These are phyloP conservation scores for Acrossocheilus fasciatus DNA, from an alignment of 2,797 vertebrate genomes.

Conservation along the genomic window DNA sequence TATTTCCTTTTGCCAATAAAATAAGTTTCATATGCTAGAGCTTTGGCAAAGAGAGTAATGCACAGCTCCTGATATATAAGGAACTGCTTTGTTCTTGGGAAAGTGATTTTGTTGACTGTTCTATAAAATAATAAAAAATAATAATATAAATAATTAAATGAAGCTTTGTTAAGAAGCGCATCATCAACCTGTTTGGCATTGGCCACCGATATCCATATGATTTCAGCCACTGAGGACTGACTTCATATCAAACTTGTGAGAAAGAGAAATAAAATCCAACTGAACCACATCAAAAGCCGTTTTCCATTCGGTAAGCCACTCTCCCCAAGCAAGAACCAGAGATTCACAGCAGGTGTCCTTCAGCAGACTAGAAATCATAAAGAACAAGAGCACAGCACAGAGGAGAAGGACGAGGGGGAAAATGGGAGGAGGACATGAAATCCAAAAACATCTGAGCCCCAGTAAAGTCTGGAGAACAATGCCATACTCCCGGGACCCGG, in stretches of 20 bases:
- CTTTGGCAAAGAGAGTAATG: background rate
- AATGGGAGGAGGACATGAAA: slow-evolving; percentile 60
- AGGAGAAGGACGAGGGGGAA: slow-evolving; percentile 58
- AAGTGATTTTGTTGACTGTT: background rate
- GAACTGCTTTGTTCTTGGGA: no score
- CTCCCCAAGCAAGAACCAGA: slow-evolving; percentile 74
- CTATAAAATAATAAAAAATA: background rate
- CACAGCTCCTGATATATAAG: background rate
- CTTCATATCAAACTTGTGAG: slow-evolving; percentile 27
- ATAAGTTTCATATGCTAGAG: background rate
- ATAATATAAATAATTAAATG: background rate
- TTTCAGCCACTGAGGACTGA: slow-evolving; percentile 41
- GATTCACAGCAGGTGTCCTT: slow-evolving; percentile 79
- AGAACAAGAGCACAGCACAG: slow-evolving; percentile 19
- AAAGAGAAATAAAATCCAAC: slow-evolving; percentile 55
- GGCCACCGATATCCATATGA: background rate
- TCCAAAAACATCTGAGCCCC: slow-evolving; percentile 70
- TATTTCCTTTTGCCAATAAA: background rate
- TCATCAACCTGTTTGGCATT: background rate
- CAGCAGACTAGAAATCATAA: slow-evolving; percentile 68
- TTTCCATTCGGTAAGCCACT: slow-evolving; percentile 70
- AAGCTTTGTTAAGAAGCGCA: background rate
- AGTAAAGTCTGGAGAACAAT: slow-evolving; percentile 73
- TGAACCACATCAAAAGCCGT: slow-evolving; percentile 73
- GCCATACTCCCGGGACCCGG: slow-evolving; percentile 66